Base-by-base conservation (phyloP, 2,888 invertebrate species). In the Dryobota labecula region DNA sequence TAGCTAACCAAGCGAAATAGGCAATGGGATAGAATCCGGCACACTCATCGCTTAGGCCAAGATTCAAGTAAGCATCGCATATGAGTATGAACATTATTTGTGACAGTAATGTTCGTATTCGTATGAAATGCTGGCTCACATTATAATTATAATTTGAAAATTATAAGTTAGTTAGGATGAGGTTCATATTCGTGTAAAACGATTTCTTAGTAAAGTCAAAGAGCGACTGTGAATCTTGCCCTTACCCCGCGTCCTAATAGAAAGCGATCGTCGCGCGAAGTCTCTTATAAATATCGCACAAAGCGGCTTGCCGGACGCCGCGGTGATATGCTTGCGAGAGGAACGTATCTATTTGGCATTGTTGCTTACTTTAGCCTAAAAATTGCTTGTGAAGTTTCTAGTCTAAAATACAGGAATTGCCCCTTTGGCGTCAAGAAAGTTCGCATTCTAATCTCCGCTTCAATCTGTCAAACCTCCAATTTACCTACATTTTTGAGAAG, bases 1-100 rank as follows among this genome's bases (percentile, higher is more conserved):
- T 62, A 43, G 49, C 73, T n/a, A 43, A 51, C 27, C 27, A 74
- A 41, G 61, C 9, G 2, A 36, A 9, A 51, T 27, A 36, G 11
- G 27, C 9, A 54, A 18, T 1, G 5, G 15, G 15, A 7, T 20
- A 18, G 6, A 30, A 6, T 27, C 1, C 6, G 7, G 36, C 9
- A 20, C 11, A 30, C 15, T 0, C 20, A 20, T n/a, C 20, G 15
- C 41, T 27, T 2, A 5, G 27, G 4, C 41, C 20, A 60, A 41
- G 13, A 60, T 60, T 41, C 27, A 43, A n/a, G 30, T 45, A 60
- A 60, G 60, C 20, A 45, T 61, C 30, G 15, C n/a, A 61, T 30
- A 47, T n/a, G 15, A 45, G 18, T 47, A 45, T n/a, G 1, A 45
- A n/a, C 9, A 47, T 49, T 47, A 61, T n/a, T 30, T 2, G 2